These are phyloP conservation scores for Scopus umbretta DNA, from an alignment of 2,113 vertebrate genomes.

Conservation along the genomic window DNA sequence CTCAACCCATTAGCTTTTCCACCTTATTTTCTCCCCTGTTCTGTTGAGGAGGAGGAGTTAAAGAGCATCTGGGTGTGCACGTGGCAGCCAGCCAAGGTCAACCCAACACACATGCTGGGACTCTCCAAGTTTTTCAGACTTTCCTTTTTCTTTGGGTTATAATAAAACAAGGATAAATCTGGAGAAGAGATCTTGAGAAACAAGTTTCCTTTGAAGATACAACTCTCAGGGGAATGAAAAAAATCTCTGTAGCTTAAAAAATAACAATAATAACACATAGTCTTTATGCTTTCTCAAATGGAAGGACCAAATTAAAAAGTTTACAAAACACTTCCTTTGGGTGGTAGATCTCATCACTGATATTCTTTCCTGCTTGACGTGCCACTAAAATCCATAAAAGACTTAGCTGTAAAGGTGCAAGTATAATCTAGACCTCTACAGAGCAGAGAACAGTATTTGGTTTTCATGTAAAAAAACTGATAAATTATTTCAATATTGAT, in stretches of 20 bases:
- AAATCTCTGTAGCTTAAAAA: background rate
- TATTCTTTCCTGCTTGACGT: background rate
- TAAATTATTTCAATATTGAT: background rate
- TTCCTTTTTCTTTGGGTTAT: background rate
- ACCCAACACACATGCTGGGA: background rate
- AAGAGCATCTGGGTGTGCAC: background rate
- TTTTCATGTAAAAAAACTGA: background rate
- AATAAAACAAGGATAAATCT: background rate
- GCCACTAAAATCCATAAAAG: background rate
- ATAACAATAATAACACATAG: background rate
- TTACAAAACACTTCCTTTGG: background rate
- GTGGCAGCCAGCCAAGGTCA: background rate
- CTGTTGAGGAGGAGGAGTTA: background rate
- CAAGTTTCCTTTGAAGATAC: background rate
- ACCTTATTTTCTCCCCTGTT: background rate
- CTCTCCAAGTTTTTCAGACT: background rate
- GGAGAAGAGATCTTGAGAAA: background rate
- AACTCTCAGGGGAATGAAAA: background rate
- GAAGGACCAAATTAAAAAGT: background rate
- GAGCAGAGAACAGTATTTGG: background rate
- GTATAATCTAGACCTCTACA: background rate
- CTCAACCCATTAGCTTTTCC: background rate
- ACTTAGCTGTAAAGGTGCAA: background rate
- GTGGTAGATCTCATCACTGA: background rate
- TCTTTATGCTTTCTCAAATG: background rate